Base-by-base conservation (phyloP, 2,797 vertebrate species). In the Ceryle rudis region DNA sequence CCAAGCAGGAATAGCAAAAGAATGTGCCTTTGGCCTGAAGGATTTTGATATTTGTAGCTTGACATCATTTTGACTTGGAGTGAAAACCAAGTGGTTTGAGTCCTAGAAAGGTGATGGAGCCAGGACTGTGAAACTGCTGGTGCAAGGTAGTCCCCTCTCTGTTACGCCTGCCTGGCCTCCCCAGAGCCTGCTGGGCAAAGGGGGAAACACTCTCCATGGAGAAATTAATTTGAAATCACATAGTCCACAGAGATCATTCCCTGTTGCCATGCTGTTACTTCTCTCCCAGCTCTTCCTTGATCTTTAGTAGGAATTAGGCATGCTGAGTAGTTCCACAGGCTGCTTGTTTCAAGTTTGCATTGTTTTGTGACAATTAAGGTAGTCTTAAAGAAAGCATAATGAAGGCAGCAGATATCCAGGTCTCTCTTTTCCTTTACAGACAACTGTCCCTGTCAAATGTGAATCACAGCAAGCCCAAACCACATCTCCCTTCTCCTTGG, bases 381-480 rank as follows among this genome's bases (percentile, higher is more conserved):
- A 73, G 37, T 42, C 69, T 42, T 47, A 83, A 55, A 41, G 54
- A 82, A 81, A 71, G 13, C 26, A 14, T 51, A 69, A 72, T 23
- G 65, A 55, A 74, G 79, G 55, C 66, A 95, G 51, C 57, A 90
- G 72, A 65, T 79, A 88, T 79, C 57, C 42, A 55, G 29, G 25
- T 55, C 46, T 93, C 73, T 86, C 47, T 93, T 66, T 82, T 42
- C 35, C 49, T 75, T 94, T 46, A 9, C 31, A 83, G 86, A 75
- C 52, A 28, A 26, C 41, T 22, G 3, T 74, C 44, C 20, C 60
- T 71, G 81, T 55, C 21, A n/a, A 39, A 71, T 8, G 5, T 0
- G 11, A 71, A 82, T 65, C 35, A 14, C 31, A n/a, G 28, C 0
- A 3, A 70, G 58, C 29, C 69, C 72, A 75, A 66, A 62, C 33